phyloP scores from a whole-genome alignment of 2,888 invertebrate species.

The Aromia moschata region DNA sequence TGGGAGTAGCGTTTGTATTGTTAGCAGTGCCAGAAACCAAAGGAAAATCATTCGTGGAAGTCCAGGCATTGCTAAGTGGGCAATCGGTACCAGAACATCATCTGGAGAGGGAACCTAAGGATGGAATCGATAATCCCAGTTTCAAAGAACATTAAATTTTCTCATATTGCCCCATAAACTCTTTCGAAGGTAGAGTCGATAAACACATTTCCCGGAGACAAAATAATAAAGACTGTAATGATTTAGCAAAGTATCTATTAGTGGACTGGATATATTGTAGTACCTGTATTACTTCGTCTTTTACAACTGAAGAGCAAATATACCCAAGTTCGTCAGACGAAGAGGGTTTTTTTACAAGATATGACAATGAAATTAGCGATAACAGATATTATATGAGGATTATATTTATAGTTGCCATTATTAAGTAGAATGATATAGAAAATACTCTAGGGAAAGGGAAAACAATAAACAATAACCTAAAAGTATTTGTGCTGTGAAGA shows the following conservation, averaged over 20 bases:
- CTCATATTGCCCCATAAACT: too few relatives aligned
- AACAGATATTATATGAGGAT: too few relatives aligned
- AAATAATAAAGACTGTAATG: not conserved
- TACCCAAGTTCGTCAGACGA: too few relatives aligned
- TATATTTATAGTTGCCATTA: conserved; percentile 1
- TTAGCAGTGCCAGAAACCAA: conserved; percentile 75
- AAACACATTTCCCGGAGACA: not conserved
- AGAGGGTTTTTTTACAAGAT: too few relatives aligned
- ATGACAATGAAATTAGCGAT: too few relatives aligned
- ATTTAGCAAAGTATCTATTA: not conserved
- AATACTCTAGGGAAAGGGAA: not conserved
- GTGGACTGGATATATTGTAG: not conserved
- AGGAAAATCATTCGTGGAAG: conserved; percentile 65
- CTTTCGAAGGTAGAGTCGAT: not conserved
- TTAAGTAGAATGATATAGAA: not conserved
- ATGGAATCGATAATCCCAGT: conserved; percentile 46
- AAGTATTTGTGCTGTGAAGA: not conserved
- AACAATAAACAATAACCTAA: not conserved
- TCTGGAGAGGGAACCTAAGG: conserved; percentile 29
- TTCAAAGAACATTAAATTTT: conserved; percentile 39
- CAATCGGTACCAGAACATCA: conserved; percentile 6
- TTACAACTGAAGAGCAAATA: too few relatives aligned
- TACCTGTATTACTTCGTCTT: not conserved
- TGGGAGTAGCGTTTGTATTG: conserved; percentile 74
- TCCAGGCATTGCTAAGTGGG: conserved; percentile 44